Conservation (phyloP, 1,140 invertebrate genomes). For the Procambarus virginalis region DNA sequence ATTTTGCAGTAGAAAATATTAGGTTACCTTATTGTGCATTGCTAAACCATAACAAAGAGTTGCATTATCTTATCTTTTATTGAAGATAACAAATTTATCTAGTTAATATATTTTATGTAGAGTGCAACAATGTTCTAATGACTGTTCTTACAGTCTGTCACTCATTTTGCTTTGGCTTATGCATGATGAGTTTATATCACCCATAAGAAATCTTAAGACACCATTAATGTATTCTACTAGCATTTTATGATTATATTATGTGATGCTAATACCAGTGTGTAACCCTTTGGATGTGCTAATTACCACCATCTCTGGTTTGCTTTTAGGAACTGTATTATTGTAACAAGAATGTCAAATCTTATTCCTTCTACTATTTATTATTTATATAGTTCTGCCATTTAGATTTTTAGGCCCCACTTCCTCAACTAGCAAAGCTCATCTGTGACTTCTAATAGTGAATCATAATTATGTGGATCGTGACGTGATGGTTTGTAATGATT, state of each 20-base stretch:
- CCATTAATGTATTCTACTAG: background rate
- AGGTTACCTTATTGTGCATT: too few relatives aligned
- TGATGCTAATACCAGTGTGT: background rate
- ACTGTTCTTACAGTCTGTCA: background rate
- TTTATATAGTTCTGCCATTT: conserved; percentile 49
- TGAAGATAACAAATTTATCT: too few relatives aligned
- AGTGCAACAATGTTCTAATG: background rate
- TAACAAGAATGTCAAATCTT: conserved; percentile 32
- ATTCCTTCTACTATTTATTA: conserved; percentile 35
- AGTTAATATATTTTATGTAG: too few relatives aligned
- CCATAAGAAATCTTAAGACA: background rate
- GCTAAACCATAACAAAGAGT: too few relatives aligned
- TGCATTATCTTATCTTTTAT: too few relatives aligned
- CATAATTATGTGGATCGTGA: conserved; percentile 21
- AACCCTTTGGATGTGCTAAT: background rate
- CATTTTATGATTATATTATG: background rate
- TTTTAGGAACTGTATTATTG: conserved; percentile 62
- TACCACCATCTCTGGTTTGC: conserved; percentile 35
- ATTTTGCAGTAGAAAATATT: too few relatives aligned
- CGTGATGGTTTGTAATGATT: conserved; percentile 63
- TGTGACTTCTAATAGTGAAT: conserved; percentile 24
- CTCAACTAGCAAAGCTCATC: conserved; percentile 31
- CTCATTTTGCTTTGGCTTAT: background rate
- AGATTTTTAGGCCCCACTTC: conserved; percentile 4
- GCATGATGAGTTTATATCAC: background rate